Base-by-base conservation (phyloP, 2,888 invertebrate genomes). In the Ornithoptera priamus region DNA sequence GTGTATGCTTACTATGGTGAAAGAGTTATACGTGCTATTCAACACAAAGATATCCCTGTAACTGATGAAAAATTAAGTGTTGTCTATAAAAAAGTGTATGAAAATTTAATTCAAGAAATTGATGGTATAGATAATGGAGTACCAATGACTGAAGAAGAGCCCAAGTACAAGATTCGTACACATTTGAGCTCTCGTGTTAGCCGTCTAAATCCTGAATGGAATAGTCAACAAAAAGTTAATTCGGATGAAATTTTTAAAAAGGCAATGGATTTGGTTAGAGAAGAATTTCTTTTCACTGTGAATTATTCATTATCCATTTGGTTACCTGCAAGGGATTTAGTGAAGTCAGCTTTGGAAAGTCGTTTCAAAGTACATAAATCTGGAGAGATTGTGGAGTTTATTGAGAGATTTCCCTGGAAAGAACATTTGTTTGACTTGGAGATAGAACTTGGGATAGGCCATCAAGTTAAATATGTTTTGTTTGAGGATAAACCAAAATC, bases 91-190 rank as follows among this genome's bases (percentile, higher is more conserved):
- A 94, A 95, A 82, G 93, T 99, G 0, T 99, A 99, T 85, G 95
- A 96, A 74, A 94, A 94, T 70, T 96, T 99, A 68, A 95, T 99
- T 18, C 96, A 96, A 89, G 99, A 99, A 93, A 94, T 99, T 71
- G 99, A 99, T 90, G 99, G 97, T 0, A 96, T 99, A 68, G 99
- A 99, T 85, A 99, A 99, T 92, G 99, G 99, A n/a, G 94, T 99
- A 0, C 95, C 96, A 0, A 96, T 97, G 93, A 94, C 94, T 73
- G 94, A 95, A 59, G 96, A 94, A 1, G 95, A 95, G 79, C 95
- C 96, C 0, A 91, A 88, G 46, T 98, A 98, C 83, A 93, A 93
- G 73, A 96, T 98, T n/a, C 93, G 94, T 1, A 97, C 98, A 0
- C 94, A 96, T 84, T 81, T 99, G 15, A 96, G 97, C 80, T 87